These are phyloP conservation scores for Cartodere bifasciata DNA, from an alignment of 2,888 invertebrate species.

Conservation along the genomic window DNA sequence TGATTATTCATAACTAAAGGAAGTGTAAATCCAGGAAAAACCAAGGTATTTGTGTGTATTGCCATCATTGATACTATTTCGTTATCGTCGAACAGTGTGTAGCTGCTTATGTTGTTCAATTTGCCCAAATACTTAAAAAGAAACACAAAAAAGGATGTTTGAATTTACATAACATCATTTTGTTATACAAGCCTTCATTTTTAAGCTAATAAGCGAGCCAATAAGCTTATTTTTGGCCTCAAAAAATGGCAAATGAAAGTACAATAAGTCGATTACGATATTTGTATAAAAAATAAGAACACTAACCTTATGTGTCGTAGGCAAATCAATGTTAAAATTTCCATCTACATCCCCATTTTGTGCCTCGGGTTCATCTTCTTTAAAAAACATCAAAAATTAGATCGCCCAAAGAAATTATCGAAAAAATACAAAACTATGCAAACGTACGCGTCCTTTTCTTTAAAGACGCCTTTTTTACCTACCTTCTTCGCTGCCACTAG, in stretches of 20 bases:
- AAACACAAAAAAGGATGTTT: no score
- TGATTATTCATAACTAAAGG: conserved; percentile 49
- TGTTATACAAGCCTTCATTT: no score
- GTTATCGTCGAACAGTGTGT: conserved; percentile 32
- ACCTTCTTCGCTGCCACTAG: conserved; percentile 6
- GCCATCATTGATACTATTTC: conserved; percentile 27
- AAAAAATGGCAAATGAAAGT: conserved; percentile 3
- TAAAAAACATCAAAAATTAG: conserved; percentile 13
- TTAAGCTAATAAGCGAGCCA: no score
- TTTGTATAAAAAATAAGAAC: conserved; percentile 1
- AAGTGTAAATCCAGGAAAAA: conserved; percentile 70
- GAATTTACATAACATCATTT: no score
- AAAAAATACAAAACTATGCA: neutral
- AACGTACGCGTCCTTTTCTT: neutral
- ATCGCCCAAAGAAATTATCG: neutral
- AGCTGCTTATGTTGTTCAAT: conserved; percentile 30
- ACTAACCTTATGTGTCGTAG: conserved; percentile 30
- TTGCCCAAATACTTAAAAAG: conserved; percentile 30
- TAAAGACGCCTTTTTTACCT: conserved; percentile 1
- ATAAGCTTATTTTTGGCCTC: no score
- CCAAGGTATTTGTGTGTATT: conserved; percentile 38
- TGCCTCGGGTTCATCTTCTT: conserved; percentile 20
- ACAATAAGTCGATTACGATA: neutral
- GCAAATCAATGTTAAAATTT: conserved; percentile 31
- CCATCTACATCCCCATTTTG: conserved; percentile 14